A percentile compares a stretch with the other conserved stretches of the same genome.
phyloP scores from a whole-genome alignment of 2,113 vertebrate genomes.

The Chaetorhynchus papuensis region DNA sequence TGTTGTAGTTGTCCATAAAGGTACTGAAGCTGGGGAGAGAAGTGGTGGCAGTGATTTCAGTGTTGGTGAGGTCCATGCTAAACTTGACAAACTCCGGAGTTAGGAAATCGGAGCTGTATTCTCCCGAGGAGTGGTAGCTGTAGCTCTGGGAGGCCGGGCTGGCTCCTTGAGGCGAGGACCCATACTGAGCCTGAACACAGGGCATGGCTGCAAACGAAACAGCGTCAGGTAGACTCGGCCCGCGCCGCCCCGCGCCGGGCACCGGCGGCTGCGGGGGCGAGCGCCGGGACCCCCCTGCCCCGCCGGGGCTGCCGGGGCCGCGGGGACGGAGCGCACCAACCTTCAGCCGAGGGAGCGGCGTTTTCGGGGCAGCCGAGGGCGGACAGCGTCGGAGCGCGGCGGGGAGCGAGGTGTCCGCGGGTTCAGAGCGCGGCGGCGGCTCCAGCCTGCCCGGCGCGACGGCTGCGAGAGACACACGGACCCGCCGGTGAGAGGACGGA shows the following conservation, averaged over 20 bases:
- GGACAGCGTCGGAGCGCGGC: conserved; percentile 79
- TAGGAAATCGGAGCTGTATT: conserved; percentile 99
- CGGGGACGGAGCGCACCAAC: conserved; percentile 71
- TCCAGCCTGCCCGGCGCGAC: conserved; percentile 44
- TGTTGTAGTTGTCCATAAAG: conserved; percentile 99
- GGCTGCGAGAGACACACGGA: conserved; percentile 57
- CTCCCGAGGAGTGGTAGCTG: conserved; percentile 96
- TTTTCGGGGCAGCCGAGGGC: conserved; percentile 83
- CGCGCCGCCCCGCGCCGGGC: not conserved
- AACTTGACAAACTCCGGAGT: conserved; percentile 99
- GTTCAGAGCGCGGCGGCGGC: conserved; percentile 67
- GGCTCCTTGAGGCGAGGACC: conserved; percentile 99
- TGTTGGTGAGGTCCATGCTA: conserved; percentile 99
- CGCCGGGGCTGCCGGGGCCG: not conserved
- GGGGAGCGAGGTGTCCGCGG: conserved; percentile 69
- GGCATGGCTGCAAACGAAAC: conserved; percentile 96
- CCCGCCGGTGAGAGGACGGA: not conserved
- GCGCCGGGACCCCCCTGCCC: not conserved
- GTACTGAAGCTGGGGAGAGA: conserved; percentile 99
- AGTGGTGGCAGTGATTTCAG: conserved; percentile 97
- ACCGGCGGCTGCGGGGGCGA: not conserved
- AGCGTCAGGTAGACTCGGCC: conserved; percentile 70
- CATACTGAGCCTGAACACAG: conserved; percentile 99
- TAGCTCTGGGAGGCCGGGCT: conserved; percentile 99
- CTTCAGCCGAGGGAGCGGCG: conserved; percentile 85